These are phyloP conservation scores for Cyclopterus lumpus DNA, from an alignment of 2,797 vertebrate species.

Conservation along the genomic window DNA sequence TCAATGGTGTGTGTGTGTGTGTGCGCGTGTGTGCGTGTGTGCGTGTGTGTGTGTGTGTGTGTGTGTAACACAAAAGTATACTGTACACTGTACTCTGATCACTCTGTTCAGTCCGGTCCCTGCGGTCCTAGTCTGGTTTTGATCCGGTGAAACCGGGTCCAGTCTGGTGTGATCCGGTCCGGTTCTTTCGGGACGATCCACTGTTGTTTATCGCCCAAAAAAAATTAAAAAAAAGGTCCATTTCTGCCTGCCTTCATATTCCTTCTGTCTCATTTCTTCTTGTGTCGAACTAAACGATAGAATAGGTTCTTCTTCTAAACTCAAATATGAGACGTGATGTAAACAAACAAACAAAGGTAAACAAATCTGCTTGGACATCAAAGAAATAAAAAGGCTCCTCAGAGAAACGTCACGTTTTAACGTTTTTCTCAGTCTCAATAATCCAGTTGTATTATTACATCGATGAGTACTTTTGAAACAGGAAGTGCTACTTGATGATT, in stretches of 20 bases:
- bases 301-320: too few relatives aligned
- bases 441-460: not conserved
- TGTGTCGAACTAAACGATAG: not conserved
- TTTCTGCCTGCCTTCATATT: conserved; percentile 79
- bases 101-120: not conserved
- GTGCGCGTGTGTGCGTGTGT: too few relatives aligned
- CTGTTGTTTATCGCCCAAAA: conserved; percentile 68
- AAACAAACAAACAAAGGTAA: too few relatives aligned
- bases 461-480: not conserved
- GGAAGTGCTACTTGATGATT: not conserved
- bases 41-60: too few relatives aligned
- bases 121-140: conserved; percentile 8
- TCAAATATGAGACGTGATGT: too few relatives aligned
- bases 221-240: conserved; percentile 79
- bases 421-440: too few relatives aligned
- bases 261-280: conserved; percentile 30
- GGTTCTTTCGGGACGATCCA: conserved; percentile 50
- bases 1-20: too few relatives aligned
- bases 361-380: too few relatives aligned
- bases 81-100: too few relatives aligned
- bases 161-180: conserved; percentile 27
- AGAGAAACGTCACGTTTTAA: too few relatives aligned
- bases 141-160: conserved; percentile 15
- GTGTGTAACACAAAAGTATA: too few relatives aligned
- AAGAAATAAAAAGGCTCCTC: too few relatives aligned